Evolutionary conservation across 1,140 invertebrate species (phyloP).

Genomic region (Acromyrmex heyeri): DNA sequence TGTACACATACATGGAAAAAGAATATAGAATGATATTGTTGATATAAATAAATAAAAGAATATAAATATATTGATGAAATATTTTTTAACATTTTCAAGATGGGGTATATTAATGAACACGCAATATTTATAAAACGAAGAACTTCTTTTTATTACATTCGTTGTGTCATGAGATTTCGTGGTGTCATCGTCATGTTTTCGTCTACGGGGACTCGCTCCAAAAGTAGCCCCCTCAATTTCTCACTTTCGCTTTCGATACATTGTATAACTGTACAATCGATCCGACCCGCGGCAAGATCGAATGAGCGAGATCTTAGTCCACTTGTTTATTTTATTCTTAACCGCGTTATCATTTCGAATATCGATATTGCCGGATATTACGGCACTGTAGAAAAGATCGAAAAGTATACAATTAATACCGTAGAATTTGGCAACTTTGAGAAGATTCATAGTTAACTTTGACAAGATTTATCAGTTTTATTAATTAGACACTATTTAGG

Average conservation of each 20-base stretch:
- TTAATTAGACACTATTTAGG: background rate
- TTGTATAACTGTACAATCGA: constrained; percentile 63
- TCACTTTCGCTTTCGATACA: constrained; percentile 33
- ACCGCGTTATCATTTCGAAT: constrained; percentile 8
- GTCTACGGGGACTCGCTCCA: constrained; percentile 61
- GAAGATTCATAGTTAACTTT: constrained; percentile 10
- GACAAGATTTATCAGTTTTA: background rate
- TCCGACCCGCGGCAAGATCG: constrained; percentile 27
- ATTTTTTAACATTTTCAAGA: constrained; percentile 6
- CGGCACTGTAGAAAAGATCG: constrained; percentile 51
- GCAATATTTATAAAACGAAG: constrained; percentile 73
- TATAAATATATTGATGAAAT: background rate
- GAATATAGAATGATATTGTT: background rate
- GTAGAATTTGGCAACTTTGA: constrained; percentile 23
- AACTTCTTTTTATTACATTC: constrained; percentile 81
- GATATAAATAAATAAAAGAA: constrained; percentile 7
- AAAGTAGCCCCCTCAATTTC: constrained; percentile 51
- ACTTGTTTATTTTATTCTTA: background rate
- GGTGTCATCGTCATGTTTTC: constrained; percentile 62
- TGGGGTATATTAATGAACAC: constrained; percentile 23
- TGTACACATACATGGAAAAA: background rate
- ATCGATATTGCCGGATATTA: background rate
- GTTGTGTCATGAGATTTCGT: constrained; percentile 76
- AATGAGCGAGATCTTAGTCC: constrained; percentile 42
- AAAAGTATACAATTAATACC: constrained; percentile 22